Evolutionary conservation across 2,113 vertebrate species (phyloP).

Genomic region (Origma solitaria): DNA sequence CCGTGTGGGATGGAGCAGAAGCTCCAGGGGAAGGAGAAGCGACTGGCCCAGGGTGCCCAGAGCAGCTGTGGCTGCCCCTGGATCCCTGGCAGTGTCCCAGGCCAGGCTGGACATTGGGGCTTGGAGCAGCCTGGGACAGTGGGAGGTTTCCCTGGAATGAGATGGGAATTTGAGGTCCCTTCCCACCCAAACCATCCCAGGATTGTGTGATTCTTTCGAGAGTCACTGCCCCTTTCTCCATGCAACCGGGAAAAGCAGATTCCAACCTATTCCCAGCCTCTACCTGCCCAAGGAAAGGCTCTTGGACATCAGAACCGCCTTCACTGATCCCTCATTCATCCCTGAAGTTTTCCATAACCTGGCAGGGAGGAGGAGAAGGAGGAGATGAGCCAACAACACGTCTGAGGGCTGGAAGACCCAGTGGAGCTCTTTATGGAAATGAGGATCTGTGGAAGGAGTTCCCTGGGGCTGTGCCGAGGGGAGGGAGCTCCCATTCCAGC

Average conservation of each 20-base stretch:
- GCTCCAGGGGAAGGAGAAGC: neutral
- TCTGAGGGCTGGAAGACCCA: neutral
- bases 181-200: neutral
- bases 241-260: neutral
- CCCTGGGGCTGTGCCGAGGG: neutral
- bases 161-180: neutral
- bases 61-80: neutral
- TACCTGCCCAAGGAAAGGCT: neutral
- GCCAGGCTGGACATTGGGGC: neutral
- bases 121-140: neutral
- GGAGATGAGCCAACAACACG: neutral
- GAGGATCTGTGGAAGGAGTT: neutral
- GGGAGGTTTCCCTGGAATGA: neutral
- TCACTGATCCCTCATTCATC: neutral
- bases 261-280: neutral
- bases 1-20: rapidly evolving
- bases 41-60: neutral
- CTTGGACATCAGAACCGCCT: neutral
- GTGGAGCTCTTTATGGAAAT: neutral
- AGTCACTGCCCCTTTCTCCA: rapidly evolving
- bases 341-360: neutral
- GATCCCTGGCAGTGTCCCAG: neutral
- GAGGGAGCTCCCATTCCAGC: neutral
- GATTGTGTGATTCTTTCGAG: neutral
- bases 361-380: neutral